Evolutionary conservation across 2,888 invertebrate species (phyloP).

Genomic region (Tinea trinotella): DNA sequence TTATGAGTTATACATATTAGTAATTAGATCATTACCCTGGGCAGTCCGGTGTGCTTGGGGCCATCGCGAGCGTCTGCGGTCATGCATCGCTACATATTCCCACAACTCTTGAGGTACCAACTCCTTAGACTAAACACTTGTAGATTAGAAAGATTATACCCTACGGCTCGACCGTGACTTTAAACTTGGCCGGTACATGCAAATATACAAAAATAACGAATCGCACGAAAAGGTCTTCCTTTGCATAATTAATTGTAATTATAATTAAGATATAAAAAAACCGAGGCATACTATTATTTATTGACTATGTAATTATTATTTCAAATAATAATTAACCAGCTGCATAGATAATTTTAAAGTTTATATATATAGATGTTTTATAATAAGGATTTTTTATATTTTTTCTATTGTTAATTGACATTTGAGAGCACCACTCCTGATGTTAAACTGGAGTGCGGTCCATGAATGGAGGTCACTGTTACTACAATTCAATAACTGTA

Average conservation of each 20-base stretch:
- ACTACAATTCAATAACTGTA: no score
- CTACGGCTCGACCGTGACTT: not conserved
- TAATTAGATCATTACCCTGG: slow-evolving; percentile 54
- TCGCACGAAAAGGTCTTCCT: not conserved
- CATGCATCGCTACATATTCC: slow-evolving; percentile 31
- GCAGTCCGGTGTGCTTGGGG: slow-evolving; percentile 24
- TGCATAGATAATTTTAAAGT: not conserved
- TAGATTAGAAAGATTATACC: slow-evolving; percentile 13
- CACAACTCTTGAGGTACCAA: slow-evolving; percentile 4
- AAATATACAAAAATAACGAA: slow-evolving; percentile 2
- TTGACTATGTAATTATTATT: not conserved
- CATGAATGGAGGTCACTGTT: no score
- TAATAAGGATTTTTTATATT: no score
- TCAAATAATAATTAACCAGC: not conserved
- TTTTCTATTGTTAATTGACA: no score
- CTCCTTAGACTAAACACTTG: slow-evolving; percentile 12
- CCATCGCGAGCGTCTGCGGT: slow-evolving; percentile 26
- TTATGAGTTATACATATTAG: slow-evolving; percentile 22
- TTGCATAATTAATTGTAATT: not conserved
- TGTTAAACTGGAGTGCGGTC: no score
- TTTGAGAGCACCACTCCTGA: no score
- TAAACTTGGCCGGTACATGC: not conserved
- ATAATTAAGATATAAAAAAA: not conserved
- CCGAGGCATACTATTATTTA: not conserved
- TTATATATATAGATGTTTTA: no score